Conservation (phyloP, 2,797 vertebrate genomes). For the Harpagifer antarcticus region DNA sequence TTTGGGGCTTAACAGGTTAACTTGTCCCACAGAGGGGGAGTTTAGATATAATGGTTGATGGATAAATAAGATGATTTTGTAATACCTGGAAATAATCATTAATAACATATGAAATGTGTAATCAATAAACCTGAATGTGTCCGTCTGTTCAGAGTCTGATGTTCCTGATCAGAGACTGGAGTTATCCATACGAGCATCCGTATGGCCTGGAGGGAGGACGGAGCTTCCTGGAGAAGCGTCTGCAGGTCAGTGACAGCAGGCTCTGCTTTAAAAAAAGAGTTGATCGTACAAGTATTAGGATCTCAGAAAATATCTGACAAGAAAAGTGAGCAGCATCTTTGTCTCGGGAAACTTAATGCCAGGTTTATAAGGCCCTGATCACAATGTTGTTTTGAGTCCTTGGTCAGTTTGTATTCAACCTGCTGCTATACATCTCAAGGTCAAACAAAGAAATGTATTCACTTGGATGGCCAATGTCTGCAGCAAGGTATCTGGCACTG, state of each 20-base stretch:
- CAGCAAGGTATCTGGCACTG: not conserved
- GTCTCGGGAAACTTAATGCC: not conserved
- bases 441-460: not conserved
- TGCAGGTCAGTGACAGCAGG: conserved; percentile 84
- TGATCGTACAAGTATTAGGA: too few relatives aligned
- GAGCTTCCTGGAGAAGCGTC: conserved; percentile 90
- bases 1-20: too few relatives aligned
- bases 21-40: too few relatives aligned
- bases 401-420: not conserved
- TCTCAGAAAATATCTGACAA: not conserved
- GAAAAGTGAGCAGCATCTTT: not conserved
- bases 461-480: not conserved
- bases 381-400: not conserved
- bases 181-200: conserved; percentile 93
- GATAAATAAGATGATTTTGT: too few relatives aligned
- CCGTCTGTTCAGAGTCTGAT: conserved; percentile 87
- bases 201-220: conserved; percentile 93
- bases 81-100: too few relatives aligned
- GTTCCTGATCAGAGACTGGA: conserved; percentile 98
- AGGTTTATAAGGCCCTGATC: not conserved
- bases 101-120: too few relatives aligned
- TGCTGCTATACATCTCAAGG: not conserved
- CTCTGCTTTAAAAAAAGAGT: too few relatives aligned
- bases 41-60: too few relatives aligned
- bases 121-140: not conserved